Base-by-base conservation (phyloP, 2,888 invertebrate species). In the Trissoscelio sp. region DNA sequence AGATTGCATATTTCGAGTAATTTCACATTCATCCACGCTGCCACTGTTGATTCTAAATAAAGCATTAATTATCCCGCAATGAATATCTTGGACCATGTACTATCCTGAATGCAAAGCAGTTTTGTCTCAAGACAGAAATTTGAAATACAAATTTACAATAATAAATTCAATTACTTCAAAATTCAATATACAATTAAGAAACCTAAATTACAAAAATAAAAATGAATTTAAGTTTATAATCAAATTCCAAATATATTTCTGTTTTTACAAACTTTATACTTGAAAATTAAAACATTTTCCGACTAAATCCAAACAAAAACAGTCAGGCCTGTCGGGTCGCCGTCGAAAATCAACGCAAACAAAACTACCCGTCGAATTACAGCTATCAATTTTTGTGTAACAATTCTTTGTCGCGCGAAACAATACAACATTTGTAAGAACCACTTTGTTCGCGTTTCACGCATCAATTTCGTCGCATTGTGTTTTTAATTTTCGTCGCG, bases 381-480 rank as follows among this genome's bases (percentile, higher is more conserved):
- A 37, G n/a, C 57, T 53, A 53, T 53, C 31, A 37, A 37, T 37
- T 37, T 37, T 57, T 57, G 14, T 57, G 28, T 12, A 37, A 37
- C 37, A 37, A 37, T 57, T 22, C 28, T 51, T 51, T 28, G 51
- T 51, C 55, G 31, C 11, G 28, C 20, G 18, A 20, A 24, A 69
- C 55, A 57, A 55, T 55, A 44, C 20, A 22, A 44, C 44, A 44
- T 44, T 67, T 51, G 24, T 69, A 55, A 69, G 55, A 69, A 69
- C 31, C 69, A 57, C 55, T 55, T 69, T 55, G 34, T 18, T 9
- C 18, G 14, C 31, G 34, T 55, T 69, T 44, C 69, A 55, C 42
- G 55, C 55, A 69, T 55, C 69, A 69, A 55, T 69, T 57, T 69
- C 24, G 14, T n/a, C 44, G 14, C 44, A 44, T 69, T 69, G 55